phyloP scores from a whole-genome alignment of 2,113 vertebrate species.

The Zosterops hypoxanthus region DNA sequence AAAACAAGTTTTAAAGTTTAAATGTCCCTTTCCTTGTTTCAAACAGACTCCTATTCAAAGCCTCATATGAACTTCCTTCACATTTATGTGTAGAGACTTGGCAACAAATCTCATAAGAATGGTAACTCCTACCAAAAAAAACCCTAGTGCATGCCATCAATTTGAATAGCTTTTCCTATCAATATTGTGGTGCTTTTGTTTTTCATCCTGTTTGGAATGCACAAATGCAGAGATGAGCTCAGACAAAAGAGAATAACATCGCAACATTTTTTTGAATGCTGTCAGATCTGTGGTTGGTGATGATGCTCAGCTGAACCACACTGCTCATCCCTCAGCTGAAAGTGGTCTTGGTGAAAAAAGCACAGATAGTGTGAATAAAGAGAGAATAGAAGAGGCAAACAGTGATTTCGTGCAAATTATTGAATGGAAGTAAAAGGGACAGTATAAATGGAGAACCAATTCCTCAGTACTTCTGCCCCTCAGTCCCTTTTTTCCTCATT shows the following conservation, averaged over 20 bases:
- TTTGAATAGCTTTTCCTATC: not conserved
- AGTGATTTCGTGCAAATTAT: not conserved
- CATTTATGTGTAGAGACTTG: not conserved
- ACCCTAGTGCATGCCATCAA: not conserved
- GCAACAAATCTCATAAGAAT: not conserved
- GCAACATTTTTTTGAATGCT: not conserved
- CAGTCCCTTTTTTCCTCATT: not conserved
- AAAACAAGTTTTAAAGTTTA: not conserved
- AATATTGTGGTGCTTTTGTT: not conserved
- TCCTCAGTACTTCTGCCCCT: not conserved
- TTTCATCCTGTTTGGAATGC: not conserved
- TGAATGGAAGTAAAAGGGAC: not conserved
- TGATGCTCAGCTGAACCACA: not conserved
- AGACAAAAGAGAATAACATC: not conserved
- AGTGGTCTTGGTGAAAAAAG: not conserved
- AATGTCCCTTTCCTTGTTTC: not conserved
- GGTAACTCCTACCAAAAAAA: not conserved
- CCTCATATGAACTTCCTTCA: not conserved
- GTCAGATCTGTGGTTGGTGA: not conserved
- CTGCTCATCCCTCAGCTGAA: not conserved
- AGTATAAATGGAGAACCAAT: not conserved
- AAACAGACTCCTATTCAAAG: not conserved
- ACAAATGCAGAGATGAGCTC: not conserved
- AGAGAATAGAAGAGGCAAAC: not conserved
- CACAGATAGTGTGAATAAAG: not conserved